These are phyloP conservation scores for Brachionus rubens DNA, from an alignment of 1,140 invertebrate genomes.

Conservation along the genomic window DNA sequence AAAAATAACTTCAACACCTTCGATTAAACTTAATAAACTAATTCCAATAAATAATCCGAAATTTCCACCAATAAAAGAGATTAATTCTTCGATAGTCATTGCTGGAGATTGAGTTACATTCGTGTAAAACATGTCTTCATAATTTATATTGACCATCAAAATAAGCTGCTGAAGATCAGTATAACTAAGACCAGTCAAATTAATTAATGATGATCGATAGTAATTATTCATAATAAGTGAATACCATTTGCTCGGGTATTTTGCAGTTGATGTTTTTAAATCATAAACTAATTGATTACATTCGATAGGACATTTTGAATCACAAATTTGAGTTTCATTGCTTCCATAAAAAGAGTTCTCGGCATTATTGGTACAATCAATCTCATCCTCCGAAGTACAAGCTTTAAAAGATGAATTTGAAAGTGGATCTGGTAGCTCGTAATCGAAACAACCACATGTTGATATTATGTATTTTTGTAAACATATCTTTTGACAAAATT, in stretches of 20 bases:
- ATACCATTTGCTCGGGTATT: slow-evolving; percentile 17
- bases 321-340: neutral
- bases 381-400: neutral
- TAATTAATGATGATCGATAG: neutral
- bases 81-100: neutral
- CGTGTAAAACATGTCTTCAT: slow-evolving; percentile 11
- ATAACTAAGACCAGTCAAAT: neutral
- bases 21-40: neutral
- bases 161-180: neutral
- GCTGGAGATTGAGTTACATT: neutral
- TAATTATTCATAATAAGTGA: neutral
- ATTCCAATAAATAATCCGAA: slow-evolving; percentile 15
- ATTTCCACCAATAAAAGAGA: slow-evolving; percentile 23
- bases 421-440: neutral
- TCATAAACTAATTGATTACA: slow-evolving; percentile 20
- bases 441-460: neutral
- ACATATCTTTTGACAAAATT: neutral
- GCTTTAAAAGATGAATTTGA: neutral
- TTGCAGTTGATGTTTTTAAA: neutral
- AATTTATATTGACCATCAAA: slow-evolving; percentile 30
- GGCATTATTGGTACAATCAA: neutral
- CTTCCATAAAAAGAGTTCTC: neutral
- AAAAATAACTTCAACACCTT: neutral
- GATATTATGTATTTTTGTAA: slow-evolving; percentile 13
- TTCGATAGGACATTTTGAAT: neutral